Conservation (phyloP, 2,797 vertebrate genomes). For the Graptemys geographica region DNA sequence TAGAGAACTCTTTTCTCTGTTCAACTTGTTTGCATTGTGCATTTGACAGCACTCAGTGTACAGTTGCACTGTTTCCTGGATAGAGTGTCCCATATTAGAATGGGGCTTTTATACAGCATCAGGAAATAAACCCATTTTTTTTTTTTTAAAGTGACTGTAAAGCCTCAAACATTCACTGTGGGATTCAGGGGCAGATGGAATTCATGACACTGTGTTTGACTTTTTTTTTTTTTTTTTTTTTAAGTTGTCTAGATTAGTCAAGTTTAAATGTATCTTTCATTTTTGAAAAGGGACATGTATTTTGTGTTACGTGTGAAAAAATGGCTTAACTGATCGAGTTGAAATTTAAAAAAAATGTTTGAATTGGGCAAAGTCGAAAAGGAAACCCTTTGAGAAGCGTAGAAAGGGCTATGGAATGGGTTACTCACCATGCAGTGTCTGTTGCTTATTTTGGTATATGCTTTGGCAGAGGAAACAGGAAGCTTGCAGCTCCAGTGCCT, state of each 20-base stretch:
- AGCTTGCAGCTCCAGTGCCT: background rate
- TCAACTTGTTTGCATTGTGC: background rate
- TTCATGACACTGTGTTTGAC: background rate
- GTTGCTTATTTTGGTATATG: background rate
- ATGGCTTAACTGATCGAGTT: background rate
- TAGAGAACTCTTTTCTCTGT: background rate
- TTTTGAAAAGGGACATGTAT: background rate
- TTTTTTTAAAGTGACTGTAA: background rate
- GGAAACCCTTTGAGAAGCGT: background rate
- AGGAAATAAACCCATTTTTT: background rate
- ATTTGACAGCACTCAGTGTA: background rate
- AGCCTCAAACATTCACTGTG: background rate
- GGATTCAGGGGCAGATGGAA: background rate
- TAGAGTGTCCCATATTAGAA: background rate
- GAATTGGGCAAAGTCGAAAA: background rate
- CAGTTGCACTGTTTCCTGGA: background rate
- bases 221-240: background rate
- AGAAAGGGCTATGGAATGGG: background rate
- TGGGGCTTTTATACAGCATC: background rate
- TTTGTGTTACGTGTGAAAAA: background rate
- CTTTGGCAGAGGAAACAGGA: background rate
- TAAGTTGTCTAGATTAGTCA: background rate
- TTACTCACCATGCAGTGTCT: background rate
- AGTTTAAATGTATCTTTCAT: background rate
- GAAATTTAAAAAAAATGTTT: background rate